Conservation (phyloP, 2,797 vertebrate genomes). For the Nannoperca obscura region DNA sequence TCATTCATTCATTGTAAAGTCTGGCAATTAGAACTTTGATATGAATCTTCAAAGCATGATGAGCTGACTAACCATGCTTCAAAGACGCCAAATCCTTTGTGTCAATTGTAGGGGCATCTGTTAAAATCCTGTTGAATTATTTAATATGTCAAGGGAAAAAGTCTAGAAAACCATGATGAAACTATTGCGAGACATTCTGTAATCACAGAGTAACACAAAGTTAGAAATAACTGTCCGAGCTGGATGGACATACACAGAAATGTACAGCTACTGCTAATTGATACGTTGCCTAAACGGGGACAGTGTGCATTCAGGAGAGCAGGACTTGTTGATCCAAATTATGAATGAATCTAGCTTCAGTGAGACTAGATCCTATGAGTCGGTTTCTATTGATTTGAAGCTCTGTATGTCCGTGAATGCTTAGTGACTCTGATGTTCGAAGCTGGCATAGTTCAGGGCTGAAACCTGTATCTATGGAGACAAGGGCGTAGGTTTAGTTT, state of each 20-base stretch:
- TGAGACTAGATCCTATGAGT: neutral
- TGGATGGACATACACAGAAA: constrained; percentile 2
- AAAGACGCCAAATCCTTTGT: constrained; percentile 45
- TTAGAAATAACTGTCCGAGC: neutral
- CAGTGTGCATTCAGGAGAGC: neutral
- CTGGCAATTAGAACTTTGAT: constrained; percentile 34
- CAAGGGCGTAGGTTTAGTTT: constrained; percentile 13
- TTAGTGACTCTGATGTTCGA: constrained; percentile 40
- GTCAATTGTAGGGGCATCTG: constrained; percentile 31
- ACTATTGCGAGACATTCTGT: neutral
- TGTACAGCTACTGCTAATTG: neutral
- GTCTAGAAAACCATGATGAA: neutral
- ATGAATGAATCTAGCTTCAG: neutral
- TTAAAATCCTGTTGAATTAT: constrained; percentile 31
- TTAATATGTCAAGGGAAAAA: constrained; percentile 11
- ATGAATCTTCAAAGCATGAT: constrained; percentile 44
- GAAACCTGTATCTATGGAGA: constrained; percentile 43
- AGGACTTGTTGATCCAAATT: neutral
- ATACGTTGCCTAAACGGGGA: neutral
- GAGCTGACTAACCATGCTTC: constrained; percentile 38
- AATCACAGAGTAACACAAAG: neutral
- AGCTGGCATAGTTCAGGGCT: constrained; percentile 25
- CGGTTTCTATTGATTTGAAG: neutral
- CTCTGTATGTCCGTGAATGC: constrained; percentile 9
- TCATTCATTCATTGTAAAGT: constrained; percentile 14